These are phyloP conservation scores for Pachyrhynchus sulphureomaculatus DNA, from an alignment of 1,140 invertebrate genomes.

Conservation along the genomic window DNA sequence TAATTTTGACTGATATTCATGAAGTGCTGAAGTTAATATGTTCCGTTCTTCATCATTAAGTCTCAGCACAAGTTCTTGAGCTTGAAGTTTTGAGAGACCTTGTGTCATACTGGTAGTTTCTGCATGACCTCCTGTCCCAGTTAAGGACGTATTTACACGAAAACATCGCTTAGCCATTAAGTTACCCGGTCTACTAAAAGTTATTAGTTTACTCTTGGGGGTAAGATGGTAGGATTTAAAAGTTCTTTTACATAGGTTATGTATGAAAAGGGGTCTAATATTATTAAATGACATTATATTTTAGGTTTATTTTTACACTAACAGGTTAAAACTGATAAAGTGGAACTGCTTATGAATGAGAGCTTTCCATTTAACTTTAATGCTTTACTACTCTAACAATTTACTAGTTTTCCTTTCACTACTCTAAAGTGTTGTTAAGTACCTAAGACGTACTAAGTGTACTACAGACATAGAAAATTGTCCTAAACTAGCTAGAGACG, in stretches of 20 bases:
- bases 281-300: conserved; percentile 14
- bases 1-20: conserved; percentile 69
- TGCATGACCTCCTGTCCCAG: conserved; percentile 44
- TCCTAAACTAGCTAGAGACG: too few species aligned
- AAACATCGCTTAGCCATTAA: conserved; percentile 28
- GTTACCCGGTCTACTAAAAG: conserved; percentile 19
- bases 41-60: conserved; percentile 68
- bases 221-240: conserved; percentile 7
- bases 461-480: too few species aligned
- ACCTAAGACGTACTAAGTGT: too few species aligned
- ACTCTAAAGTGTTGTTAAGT: too few species aligned
- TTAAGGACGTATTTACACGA: conserved; percentile 22
- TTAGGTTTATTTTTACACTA: too few species aligned
- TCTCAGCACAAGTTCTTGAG: conserved; percentile 66
- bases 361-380: too few species aligned
- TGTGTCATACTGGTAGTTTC: conserved; percentile 49
- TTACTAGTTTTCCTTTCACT: too few species aligned
- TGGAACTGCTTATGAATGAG: too few species aligned
- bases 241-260: conserved; percentile 27
- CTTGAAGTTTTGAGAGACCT: conserved; percentile 66
- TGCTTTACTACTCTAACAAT: too few species aligned
- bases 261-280: conserved; percentile 9
- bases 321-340: too few species aligned
- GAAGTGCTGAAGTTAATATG: conserved; percentile 62
- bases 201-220: conserved; percentile 30